Percentiles rank a stretch among this genome's conserved stretches.
phyloP scores from a whole-genome alignment of 2,888 invertebrate species.

The Pyrrhosoma nymphula region DNA sequence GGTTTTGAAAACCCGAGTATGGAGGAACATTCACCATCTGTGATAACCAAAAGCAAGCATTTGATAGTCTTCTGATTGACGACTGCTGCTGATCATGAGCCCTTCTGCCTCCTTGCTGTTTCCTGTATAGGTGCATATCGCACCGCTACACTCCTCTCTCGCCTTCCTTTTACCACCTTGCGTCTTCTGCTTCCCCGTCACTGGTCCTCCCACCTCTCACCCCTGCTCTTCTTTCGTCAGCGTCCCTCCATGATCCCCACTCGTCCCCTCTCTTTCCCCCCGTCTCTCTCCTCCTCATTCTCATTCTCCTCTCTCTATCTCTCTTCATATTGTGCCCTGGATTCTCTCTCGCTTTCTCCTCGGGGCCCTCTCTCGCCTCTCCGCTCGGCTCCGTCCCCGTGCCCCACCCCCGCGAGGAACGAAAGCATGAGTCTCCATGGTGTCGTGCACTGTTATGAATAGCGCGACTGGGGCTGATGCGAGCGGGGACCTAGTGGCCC shows the following conservation, averaged over 20 bases:
- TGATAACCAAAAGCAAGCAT: too few relatives aligned
- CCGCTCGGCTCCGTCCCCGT: not conserved
- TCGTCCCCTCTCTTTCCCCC: not conserved
- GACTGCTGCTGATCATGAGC: too few relatives aligned
- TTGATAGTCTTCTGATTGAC: too few relatives aligned
- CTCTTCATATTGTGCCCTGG: not conserved
- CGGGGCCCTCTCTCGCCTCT: not conserved
- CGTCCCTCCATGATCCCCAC: not conserved
- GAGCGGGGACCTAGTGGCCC: not conserved
- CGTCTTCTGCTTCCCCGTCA: not conserved
- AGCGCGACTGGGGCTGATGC: not conserved
- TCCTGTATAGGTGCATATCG: too few relatives aligned
- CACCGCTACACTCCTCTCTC: too few relatives aligned
- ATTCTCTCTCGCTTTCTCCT: not conserved
- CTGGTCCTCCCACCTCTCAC: not conserved
- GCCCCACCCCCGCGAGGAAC: not conserved
- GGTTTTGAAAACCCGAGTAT: too few relatives aligned
- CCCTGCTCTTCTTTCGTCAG: not conserved
- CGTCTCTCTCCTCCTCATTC: not conserved
- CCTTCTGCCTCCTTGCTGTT: too few relatives aligned
- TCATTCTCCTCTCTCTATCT: not conserved
- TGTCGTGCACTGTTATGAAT: slow-evolving; percentile 52
- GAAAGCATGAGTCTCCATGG: slow-evolving; percentile 17
- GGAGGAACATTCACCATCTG: too few relatives aligned
- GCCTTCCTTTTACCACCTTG: not conserved